A percentile compares a stretch with the other conserved stretches of the same genome.
Evolutionary conservation across 1,140 invertebrate species (phyloP).

Genomic region (Chelonus insularis): DNA sequence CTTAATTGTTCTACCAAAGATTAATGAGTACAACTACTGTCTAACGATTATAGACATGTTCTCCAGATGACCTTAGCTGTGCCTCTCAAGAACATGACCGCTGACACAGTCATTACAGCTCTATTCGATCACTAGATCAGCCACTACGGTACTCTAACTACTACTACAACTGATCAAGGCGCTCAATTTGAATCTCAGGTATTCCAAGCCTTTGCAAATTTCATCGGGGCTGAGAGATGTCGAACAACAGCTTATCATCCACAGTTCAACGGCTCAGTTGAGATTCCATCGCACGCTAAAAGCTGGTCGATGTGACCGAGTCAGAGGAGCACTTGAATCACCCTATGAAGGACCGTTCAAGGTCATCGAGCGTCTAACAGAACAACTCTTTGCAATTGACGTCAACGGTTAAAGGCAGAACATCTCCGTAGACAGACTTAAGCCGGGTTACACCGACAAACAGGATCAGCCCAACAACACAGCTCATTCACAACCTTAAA

Average conservation of each 20-base stretch:
- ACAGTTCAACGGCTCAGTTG: constrained; percentile 34
- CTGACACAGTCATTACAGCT: background rate
- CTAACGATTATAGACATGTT: background rate
- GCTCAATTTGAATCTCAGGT: constrained; percentile 26
- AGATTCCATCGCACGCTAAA: constrained; percentile 27
- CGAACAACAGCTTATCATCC: constrained; percentile 35
- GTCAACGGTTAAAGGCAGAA: constrained; percentile 7
- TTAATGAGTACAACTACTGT: background rate
- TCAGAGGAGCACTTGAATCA: constrained; percentile 32
- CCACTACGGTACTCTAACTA: background rate
- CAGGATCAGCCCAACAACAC: too few relatives aligned
- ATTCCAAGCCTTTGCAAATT: constrained; percentile 12
- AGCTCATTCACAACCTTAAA: too few relatives aligned
- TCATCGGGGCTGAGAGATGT: constrained; percentile 5
- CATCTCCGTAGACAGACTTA: constrained; percentile 5
- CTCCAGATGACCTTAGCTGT: background rate
- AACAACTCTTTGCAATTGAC: constrained; percentile 30
- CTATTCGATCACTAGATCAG: background rate
- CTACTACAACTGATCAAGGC: constrained; percentile 12
- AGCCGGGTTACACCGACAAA: constrained; percentile 13
- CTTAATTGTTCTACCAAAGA: background rate
- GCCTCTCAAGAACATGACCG: background rate
- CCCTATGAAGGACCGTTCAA: constrained; percentile 35
- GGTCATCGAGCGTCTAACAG: constrained; percentile 27
- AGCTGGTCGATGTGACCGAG: constrained; percentile 26